Evolutionary conservation across 2,113 vertebrate genomes (phyloP), one percentile per base, ranked within the genome.

Genomic region (Gulo gulo): DNA sequence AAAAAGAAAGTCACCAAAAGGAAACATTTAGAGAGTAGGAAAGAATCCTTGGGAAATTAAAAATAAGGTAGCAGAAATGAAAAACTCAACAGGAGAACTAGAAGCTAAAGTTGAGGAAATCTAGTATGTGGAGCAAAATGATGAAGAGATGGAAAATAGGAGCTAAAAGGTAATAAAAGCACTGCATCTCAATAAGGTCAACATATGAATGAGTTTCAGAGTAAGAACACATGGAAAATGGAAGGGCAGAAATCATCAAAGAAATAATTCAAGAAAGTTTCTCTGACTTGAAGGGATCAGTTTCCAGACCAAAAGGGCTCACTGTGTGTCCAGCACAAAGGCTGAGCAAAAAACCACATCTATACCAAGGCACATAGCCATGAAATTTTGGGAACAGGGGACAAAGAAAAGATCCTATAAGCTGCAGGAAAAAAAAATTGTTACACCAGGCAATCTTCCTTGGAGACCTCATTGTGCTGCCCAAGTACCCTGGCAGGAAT

Each of bases 91-190:
- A 80, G 55, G 36, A 95, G 34, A 36, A 67, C 1, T 79, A n/a
- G 57, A 95, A 94, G 36, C 2, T 9, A 95, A 92, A 91, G 39
- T 24, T 81, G 67, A 89, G 13, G 65, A 94, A 94, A 79, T 89
- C 50, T 67, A 95, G 23, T 90, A 67, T 29, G 31, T 87, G 52
- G 74, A 83, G 1, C 55, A 79, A 78, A 79, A 67, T 69, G 36
- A 88, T 11, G 88, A 42, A 84, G 74, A 79, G 20, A 36, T 57
- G 24, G 57, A 85, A 96, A 78, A 85, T n/a, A 34, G 29, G 63
- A 89, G 50, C 76, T 47, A 82, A 92, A 94, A 69, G 26, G 81
- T 83, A 88, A 90, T 63, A 91, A 76, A 89, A 94, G 86, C 63
- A n/a, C 10, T 47, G 47, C 1, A 2, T 85, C 39, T 61, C 47